Evolutionary conservation across 2,113 vertebrate genomes (phyloP).

Genomic region (Dicaeum eximium): DNA sequence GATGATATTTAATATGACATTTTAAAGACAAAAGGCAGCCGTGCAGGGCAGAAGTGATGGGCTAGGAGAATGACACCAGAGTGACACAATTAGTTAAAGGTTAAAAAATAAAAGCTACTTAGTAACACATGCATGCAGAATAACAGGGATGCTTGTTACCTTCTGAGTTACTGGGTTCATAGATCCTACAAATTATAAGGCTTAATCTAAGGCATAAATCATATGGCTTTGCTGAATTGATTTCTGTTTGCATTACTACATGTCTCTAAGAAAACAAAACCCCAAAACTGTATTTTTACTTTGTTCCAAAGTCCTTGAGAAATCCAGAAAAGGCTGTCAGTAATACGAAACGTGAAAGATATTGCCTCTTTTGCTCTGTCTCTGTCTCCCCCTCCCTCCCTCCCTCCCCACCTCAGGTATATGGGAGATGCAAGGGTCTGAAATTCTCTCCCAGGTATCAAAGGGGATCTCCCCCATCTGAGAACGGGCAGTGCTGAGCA

Average conservation of each 20-base stretch:
- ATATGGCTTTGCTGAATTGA: not conserved
- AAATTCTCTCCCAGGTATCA: not conserved
- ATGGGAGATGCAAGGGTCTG: not conserved
- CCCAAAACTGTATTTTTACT: not conserved
- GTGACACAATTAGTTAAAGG: not conserved
- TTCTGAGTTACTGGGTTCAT: not conserved
- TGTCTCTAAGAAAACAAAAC: not conserved
- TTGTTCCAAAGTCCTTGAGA: not conserved
- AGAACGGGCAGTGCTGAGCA: not conserved
- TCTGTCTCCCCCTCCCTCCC: not conserved
- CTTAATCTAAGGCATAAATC: not conserved
- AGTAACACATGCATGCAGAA: not conserved
- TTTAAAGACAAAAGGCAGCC: slow-evolving; percentile 5
- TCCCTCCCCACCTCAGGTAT: not conserved
- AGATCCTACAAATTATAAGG: not conserved
- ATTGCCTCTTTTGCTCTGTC: not conserved
- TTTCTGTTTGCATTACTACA: not conserved
- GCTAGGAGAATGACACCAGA: not conserved
- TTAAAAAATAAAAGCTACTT: not conserved
- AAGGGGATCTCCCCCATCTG: not conserved
- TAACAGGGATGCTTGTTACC: not conserved
- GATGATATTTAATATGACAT: not conserved
- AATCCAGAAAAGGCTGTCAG: not conserved
- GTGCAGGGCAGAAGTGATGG: not conserved
- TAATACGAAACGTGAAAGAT: not conserved